These are phyloP conservation scores for Meandrina meandrites DNA, from an alignment of 92 coral and sea anemone genomes.

Conservation along the genomic window DNA sequence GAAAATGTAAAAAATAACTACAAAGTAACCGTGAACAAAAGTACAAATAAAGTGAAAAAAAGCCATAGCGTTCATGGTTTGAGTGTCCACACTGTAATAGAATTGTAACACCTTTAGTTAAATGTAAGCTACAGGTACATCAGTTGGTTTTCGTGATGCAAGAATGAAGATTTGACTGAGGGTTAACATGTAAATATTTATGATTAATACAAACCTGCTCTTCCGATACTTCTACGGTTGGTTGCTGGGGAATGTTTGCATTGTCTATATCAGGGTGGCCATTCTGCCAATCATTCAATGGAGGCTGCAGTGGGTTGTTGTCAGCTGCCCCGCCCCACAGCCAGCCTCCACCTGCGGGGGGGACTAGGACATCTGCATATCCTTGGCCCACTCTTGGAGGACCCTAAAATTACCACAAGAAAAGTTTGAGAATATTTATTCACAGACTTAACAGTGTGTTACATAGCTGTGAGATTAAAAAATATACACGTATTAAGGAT, in stretches of 20 bases:
- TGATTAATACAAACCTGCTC: neutral
- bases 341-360: slow-evolving; percentile 77
- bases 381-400: slow-evolving; percentile 89
- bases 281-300: slow-evolving; percentile 44
- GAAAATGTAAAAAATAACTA: too few species aligned
- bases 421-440: neutral
- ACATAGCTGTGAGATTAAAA: neutral
- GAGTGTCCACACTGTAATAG: too few species aligned
- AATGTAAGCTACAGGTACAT: too few species aligned
- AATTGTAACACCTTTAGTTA: too few species aligned
- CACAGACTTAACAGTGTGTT: too few species aligned
- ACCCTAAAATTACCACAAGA: slow-evolving; percentile 50
- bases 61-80: too few species aligned
- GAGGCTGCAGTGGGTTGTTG: slow-evolving; percentile 12
- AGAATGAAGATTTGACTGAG: too few species aligned
- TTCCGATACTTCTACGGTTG: slow-evolving; percentile 90
- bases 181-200: too few species aligned
- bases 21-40: too few species aligned
- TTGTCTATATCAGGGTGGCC: slow-evolving; percentile 49
- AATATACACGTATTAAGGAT: neutral
- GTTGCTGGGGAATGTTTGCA: slow-evolving; percentile 77
- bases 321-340: slow-evolving; percentile 50
- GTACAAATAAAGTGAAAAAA: too few species aligned
- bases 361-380: slow-evolving; percentile 85
- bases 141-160: too few species aligned